phyloP scores from a whole-genome alignment of 2,888 invertebrate species.

The Cinara cedri region DNA sequence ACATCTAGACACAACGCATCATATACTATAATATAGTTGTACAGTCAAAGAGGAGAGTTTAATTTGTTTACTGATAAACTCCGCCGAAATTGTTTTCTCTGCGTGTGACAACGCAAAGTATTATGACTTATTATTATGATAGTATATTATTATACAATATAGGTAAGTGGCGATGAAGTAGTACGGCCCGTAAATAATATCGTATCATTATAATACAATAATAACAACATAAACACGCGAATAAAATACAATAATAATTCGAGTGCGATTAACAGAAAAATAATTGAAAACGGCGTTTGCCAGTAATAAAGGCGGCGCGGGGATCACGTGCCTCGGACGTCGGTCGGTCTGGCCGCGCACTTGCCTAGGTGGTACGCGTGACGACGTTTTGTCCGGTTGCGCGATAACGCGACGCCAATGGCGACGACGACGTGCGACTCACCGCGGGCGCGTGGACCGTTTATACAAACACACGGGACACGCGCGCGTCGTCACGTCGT shows the following conservation, averaged over 20 bases:
- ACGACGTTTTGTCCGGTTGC: constrained; percentile 4
- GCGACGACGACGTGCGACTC: background rate
- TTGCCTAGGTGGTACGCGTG: background rate
- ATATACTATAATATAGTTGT: too few relatives aligned
- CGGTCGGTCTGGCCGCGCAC: background rate
- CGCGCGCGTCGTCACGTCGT: too few relatives aligned
- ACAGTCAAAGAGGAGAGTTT: too few relatives aligned
- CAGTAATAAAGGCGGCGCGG: background rate
- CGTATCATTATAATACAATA: background rate
- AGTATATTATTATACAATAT: too few relatives aligned
- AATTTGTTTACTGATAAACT: too few relatives aligned
- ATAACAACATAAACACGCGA: background rate
- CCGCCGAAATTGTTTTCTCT: too few relatives aligned
- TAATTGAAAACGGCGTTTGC: too few relatives aligned
- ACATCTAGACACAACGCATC: too few relatives aligned
- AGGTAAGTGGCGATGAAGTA: too few relatives aligned
- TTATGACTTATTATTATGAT: too few relatives aligned
- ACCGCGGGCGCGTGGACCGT: background rate
- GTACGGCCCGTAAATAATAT: too few relatives aligned
- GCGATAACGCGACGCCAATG: constrained; percentile 6
- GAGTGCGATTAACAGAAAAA: background rate
- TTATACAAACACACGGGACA: background rate
- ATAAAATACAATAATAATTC: background rate
- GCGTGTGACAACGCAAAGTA: too few relatives aligned
- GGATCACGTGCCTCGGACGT: background rate